Base-by-base conservation (phyloP, 2,113 vertebrate genomes). In the Cathartes aura region DNA sequence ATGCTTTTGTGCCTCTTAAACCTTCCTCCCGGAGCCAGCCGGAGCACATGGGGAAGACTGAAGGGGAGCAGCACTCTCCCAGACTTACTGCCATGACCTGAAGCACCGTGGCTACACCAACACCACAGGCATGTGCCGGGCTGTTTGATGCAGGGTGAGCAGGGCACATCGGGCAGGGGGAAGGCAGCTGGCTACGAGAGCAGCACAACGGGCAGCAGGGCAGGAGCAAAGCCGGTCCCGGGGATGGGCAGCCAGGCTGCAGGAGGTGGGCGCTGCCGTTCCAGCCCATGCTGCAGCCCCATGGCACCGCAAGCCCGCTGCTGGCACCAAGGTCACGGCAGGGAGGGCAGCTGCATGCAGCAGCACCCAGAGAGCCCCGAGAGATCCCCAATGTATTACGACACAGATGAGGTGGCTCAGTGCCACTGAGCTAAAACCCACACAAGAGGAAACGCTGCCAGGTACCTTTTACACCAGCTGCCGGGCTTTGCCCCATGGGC, bases 331-430 rank as follows among this genome's bases (percentile, higher is more conserved):
- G 75, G 60, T 19, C 60, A 53, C 62, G 20, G 89, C n/a, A 32
- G 58, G 43, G 53, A 34, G 16, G 15, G 38, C 55, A 34, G 15
- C 43, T 1, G 2, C 8, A 32, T 0, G 4, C 36, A 42, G 42
- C 58, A 80, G 38, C 13, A 3, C 55, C 30, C 90, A 29, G 38
- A 66, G 11, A 47, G 15, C 24, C 42, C 59, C 1, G 4, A 55
- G 1, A 42, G 24, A 48, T 2, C 45, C 38, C 7, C 22, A 11
- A 1, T 1, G 5, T 15, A 16, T 4, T 0, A 0, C 2, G 4
- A 52, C 22, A 22, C 23, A 18, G 36, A 24, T 13, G 20, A 8
- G 43, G 75, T 14, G 32, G 47, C 52, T 38, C 30, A 70, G 42
- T 20, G 42, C 36, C 59, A 50, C 0, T 3, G 55, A 73, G 42